Base-by-base conservation (phyloP, 2,888 invertebrate species). In the Leuctra nigra region DNA sequence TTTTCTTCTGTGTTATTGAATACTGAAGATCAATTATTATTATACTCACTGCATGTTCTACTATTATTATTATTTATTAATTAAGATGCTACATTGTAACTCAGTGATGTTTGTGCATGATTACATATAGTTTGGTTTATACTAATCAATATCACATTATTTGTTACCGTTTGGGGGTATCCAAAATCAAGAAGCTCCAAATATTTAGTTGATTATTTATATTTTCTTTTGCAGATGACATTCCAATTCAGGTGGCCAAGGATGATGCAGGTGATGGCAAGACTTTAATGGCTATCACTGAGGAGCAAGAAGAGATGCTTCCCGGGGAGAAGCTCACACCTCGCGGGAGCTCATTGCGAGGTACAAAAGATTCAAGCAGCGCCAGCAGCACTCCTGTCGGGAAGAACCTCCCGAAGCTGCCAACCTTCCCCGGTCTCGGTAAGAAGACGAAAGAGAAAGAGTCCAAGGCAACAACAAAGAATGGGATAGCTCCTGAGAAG, bases 221-320 rank as follows among this genome's bases (percentile, higher is more conserved):
- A n/a, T 65, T 54, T 67, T 64, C 67, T 64, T 68, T 75, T 78
- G 56, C 77, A 90, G 91, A 91, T 77, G 91, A 91, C 73, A 91
- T 91, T 74, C 91, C 91, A 47, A 91, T 91, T 67, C 90, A 90
- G 77, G 80, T 81, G 48, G 80, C 80, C 11, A 83, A 83, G 67
- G 80, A 78, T 47, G 79, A 79, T 56, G 74, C 77, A 9, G 66
- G 65, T 22, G 71, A 73, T 4, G 84, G 83, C 56, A 75, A 76
- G 1, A 76, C 76, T 41, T 77, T 77, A 59, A 61, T 59, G 57
- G 55, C 53, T 14, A 56, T 61, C 14, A 39, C 53, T 4, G 57
- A 57, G 22, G 59, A 59, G 39, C 56, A 48, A 23, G 57, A 55
- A 36, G 55, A 50, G 41, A 57, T 56, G 48, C 56, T 33, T 33